Base-by-base conservation (phyloP, 2,797 vertebrate genomes). In the Fistularia tabacaria region DNA sequence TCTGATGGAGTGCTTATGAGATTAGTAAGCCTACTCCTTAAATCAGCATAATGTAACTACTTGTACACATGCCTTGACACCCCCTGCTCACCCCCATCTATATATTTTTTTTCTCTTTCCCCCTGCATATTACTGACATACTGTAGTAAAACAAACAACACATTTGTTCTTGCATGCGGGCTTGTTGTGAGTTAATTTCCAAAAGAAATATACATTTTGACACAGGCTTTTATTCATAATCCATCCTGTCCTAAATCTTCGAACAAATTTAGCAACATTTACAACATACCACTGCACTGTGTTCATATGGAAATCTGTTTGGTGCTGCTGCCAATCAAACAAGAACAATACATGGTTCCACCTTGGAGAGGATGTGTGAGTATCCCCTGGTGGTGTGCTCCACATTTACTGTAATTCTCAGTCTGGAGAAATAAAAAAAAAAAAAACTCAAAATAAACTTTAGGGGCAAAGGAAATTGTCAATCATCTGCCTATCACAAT, bases 381-480 rank as follows among this genome's bases (percentile, higher is more conserved):
- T 57, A 81, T 78, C 60, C 80, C 64, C 12, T 59, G 61, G 85
- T 64, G 83, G 62, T 57, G 54, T 71, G 75, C 61, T 78, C 82
- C 52, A 78, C 63, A 84, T 87, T 77, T 76, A 75, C 60, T 74
- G 55, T 53, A 68, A 64, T 71, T 60, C 37, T 10, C 42, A 59
- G 46, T 59, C 25, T 25, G 5, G 25, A 25, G 25, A 57, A 25
- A 46, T 45, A 45, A 51, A 58, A 67, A 60, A 14, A 57, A 41
- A 40, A 48, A 25, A 1, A 40, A n/a, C n/a, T n/a, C n/a, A n/a
- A 41, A 25, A 6, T 39, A 11, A 64, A 61, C 14, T 53, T 45
- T 6, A 46, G 0, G 0, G 63, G 38, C 38, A 47, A 42, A 15
- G 8, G 54, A 63, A 46, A 13, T 46, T 71, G 51, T 57, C 11